A percentile compares a stretch with the other conserved stretches of the same genome.
Conservation (phyloP, 2,797 vertebrate genomes). For the Chloroceryle inda region DNA sequence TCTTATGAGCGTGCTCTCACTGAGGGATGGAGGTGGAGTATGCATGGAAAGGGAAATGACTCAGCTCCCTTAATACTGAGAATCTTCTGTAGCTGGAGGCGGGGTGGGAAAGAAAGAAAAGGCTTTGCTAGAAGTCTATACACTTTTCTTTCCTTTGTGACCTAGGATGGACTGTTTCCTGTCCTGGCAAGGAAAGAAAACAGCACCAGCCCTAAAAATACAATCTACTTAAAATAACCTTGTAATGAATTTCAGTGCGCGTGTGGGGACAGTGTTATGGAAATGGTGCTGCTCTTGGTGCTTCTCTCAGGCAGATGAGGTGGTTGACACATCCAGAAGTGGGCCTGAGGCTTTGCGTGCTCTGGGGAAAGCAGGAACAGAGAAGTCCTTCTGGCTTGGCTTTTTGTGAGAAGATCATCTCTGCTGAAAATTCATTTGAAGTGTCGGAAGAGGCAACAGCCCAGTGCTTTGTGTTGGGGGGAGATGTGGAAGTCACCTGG, state of each 20-base stretch:
- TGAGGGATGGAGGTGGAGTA: slow-evolving; percentile 34
- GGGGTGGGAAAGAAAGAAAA: neutral
- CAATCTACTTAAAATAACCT: neutral
- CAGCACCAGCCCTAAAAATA: neutral
- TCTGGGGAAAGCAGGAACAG: neutral
- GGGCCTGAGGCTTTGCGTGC: neutral
- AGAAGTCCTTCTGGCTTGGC: neutral
- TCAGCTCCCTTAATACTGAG: neutral
- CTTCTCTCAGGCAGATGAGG: neutral
- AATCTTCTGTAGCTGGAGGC: neutral
- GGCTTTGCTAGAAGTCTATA: neutral
- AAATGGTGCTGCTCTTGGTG: neutral
- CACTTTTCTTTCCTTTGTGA: neutral
- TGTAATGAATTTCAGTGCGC: neutral
- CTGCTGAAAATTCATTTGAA: neutral
- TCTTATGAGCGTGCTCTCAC: slow-evolving; percentile 59
- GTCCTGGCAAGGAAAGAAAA: neutral
- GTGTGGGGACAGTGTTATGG: neutral
- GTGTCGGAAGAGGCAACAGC: neutral
- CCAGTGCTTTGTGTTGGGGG: neutral
- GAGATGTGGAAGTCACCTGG: neutral
- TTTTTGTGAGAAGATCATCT: neutral
- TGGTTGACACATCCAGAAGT: neutral
- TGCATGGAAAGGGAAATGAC: slow-evolving; percentile 13
- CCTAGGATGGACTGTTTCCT: neutral